A percentile compares a stretch with the other conserved stretches of the same genome.
Evolutionary conservation across 2,113 vertebrate genomes (phyloP).

Genomic region (Typhlomys cinereus): DNA sequence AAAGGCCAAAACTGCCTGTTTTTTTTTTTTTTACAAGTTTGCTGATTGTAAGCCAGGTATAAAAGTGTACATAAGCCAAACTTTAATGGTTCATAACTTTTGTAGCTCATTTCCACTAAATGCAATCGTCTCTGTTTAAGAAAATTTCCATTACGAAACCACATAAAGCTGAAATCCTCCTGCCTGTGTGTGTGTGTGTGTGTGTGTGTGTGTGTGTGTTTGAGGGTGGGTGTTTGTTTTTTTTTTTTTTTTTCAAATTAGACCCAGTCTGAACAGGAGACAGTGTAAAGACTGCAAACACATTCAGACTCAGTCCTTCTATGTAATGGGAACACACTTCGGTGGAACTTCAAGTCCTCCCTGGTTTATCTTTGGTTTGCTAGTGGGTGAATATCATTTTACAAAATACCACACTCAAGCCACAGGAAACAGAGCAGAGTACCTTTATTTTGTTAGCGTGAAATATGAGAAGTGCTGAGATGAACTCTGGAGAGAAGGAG

Average conservation of each 20-base stretch:
- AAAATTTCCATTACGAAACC: conserved; percentile 43
- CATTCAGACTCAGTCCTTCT: not conserved
- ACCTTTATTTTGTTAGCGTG: conserved; percentile 74
- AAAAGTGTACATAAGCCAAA: conserved; percentile 39
- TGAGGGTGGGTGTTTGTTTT: no score
- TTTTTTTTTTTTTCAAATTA: conserved; percentile 37
- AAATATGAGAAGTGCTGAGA: conserved; percentile 66
- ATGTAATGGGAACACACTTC: not conserved
- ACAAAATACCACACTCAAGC: not conserved
- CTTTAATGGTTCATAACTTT: not conserved
- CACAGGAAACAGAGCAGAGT: conserved; percentile 49
- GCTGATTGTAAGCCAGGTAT: conserved; percentile 14
- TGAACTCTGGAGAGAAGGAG: conserved; percentile 58
- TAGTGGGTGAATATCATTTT: conserved; percentile 46
- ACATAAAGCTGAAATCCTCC: not conserved
- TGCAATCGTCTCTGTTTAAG: conserved; percentile 12
- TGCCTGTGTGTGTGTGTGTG: no score
- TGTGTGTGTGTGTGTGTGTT: no score
- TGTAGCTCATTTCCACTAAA: not conserved
- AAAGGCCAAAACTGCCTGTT: not conserved
- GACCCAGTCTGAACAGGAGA: not conserved
- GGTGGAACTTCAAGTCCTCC: not conserved
- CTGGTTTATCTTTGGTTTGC: not conserved
- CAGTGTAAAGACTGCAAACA: not conserved
- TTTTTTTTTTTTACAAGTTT: conserved; percentile 19